phyloP scores from a whole-genome alignment of 2,113 vertebrate genomes.

The Dicerorhinus sumatrensis region DNA sequence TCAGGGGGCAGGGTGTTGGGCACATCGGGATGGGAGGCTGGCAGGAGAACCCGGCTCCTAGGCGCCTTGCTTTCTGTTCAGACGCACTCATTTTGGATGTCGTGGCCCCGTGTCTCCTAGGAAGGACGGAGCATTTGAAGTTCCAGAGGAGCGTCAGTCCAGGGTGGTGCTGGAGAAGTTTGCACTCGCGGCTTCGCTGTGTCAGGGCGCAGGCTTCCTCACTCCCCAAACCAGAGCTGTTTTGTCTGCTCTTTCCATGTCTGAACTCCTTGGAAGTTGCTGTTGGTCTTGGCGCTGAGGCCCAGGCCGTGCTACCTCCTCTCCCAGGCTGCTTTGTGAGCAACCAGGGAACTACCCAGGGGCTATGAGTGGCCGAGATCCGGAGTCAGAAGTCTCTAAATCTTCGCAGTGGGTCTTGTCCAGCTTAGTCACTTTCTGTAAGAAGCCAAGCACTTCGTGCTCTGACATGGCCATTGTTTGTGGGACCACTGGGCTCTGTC shows the following conservation, averaged over 20 bases:
- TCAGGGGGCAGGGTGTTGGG: background rate
- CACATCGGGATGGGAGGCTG: background rate
- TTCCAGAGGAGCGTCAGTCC: background rate
- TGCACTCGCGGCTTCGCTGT: background rate
- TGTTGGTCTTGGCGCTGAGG: background rate
- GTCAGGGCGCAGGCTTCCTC: background rate
- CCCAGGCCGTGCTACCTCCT: background rate
- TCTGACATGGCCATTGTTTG: background rate
- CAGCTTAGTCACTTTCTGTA: background rate
- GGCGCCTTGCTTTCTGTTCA: background rate
- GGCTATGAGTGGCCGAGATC: background rate
- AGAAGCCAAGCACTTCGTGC: background rate
- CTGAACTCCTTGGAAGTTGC: background rate
- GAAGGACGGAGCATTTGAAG: background rate
- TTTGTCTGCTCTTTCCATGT: background rate
- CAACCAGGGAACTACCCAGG: background rate
- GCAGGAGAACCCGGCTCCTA: background rate
- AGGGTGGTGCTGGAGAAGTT: background rate
- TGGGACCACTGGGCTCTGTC: background rate
- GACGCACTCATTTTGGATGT: background rate
- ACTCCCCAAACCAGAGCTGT: background rate
- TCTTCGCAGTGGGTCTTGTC: background rate
- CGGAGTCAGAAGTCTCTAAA: background rate
- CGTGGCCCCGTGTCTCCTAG: background rate
- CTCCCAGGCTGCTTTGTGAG: background rate